These are phyloP conservation scores for Phaetusa simplex DNA, from an alignment of 2,113 vertebrate genomes.

Conservation along the genomic window DNA sequence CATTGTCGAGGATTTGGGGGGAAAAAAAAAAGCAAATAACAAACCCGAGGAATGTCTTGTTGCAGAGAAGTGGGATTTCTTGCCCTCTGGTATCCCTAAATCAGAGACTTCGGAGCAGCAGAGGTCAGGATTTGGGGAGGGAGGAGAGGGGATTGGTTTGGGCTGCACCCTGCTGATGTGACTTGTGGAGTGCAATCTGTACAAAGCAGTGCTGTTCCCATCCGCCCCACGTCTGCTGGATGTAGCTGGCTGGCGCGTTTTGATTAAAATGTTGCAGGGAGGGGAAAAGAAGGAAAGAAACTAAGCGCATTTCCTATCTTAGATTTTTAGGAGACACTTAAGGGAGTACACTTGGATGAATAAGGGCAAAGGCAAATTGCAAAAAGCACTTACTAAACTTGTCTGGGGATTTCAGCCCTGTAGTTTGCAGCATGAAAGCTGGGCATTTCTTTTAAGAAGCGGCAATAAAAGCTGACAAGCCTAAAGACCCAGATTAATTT, in stretches of 20 bases:
- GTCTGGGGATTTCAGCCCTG: not conserved
- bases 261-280: not conserved
- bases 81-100: not conserved
- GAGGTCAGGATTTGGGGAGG: not conserved
- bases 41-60: not conserved
- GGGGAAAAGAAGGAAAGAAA: not conserved
- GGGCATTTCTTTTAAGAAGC: not conserved
- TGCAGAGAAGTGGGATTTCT: not conserved
- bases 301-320: not conserved
- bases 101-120: not conserved
- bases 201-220: not conserved
- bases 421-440: not conserved
- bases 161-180: not conserved
- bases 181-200: not conserved
- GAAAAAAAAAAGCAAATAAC: no score
- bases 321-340: constrained; percentile 8
- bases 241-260: not conserved
- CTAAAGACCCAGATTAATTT: constrained; percentile 16
- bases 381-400: constrained; percentile 7
- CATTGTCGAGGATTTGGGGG: not conserved
- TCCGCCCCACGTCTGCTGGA: not conserved
- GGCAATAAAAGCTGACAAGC: not conserved
- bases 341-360: not conserved
- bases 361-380: not conserved
- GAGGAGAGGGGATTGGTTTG: not conserved